Base-by-base conservation (phyloP, 2,888 invertebrate species). In the Fabriciana adippe region DNA sequence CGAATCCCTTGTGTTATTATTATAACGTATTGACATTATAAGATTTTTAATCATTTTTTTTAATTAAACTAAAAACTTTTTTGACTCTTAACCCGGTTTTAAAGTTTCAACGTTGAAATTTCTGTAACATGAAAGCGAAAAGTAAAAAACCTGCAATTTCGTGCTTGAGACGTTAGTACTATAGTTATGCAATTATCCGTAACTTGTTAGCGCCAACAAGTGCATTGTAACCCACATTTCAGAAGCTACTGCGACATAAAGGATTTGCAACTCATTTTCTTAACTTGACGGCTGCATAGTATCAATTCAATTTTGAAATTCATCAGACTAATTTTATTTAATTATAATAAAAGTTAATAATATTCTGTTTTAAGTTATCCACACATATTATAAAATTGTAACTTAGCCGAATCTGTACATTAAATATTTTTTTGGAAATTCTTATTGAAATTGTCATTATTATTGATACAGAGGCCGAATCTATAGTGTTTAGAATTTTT, bases 121-220 rank as follows among this genome's bases (percentile, higher is more conserved):
- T 41, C 35, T 11, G 35, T 41, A 41, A 41, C 35, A 41, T 41
- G 35, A 11, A 41, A 41, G 11, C 6, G 65, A 54, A 68, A 56
- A 55, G 56, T 57, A 54, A 59, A 68, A 67, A 65, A 71, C 60
- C 65, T 54, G 62, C 65, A 65, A 65, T 69, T 65, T 62, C 35
- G 67, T 63, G 55, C 67, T 71, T 69, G 63, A 68, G 60, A 68
- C 63, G 64, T 41, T 45, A 26, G 26, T 26, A 26, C 55, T 62
- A 65, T 69, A 71, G 67, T 69, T 69, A 71, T 65, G 71, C 67
- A 69, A 69, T 71, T 69, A 64, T 64, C 56, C 64, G 69, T 66
- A 68, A 68, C 66, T 69, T 64, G 66, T 71, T 66, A 71, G 66
- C 71, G 56, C 54, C 64, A 15, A 47, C 47, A 26, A 59, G 66